phyloP scores from a whole-genome alignment of 2,113 vertebrate genomes.

The Nycticryphes semicollaris region DNA sequence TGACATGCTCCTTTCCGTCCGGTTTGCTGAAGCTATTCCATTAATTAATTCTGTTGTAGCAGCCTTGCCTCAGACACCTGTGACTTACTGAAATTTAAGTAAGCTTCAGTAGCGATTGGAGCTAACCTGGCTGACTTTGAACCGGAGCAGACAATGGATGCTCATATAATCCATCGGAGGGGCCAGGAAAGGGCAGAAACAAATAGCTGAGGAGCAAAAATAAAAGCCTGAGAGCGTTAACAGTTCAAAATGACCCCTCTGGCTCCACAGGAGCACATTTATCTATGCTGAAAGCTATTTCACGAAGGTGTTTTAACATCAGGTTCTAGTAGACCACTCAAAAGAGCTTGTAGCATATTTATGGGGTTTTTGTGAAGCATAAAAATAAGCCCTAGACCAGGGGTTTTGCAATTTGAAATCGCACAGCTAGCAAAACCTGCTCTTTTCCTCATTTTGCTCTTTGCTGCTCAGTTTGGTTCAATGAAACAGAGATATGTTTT shows the following conservation, averaged over 20 bases:
- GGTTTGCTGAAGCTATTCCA: background rate
- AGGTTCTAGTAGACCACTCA: background rate
- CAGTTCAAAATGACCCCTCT: constrained; percentile 34
- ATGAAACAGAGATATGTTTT: background rate
- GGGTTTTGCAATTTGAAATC: background rate
- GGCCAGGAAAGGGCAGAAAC: constrained; percentile 36
- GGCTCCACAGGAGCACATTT: constrained; percentile 9
- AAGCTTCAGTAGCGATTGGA: background rate
- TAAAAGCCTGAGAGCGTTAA: constrained; percentile 37
- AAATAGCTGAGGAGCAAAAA: constrained; percentile 44
- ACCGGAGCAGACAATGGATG: background rate
- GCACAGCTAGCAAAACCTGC: background rate
- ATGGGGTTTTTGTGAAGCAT: background rate
- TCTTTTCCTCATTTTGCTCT: background rate
- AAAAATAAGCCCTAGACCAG: background rate
- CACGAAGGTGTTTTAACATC: background rate
- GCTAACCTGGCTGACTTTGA: constrained; percentile 14
- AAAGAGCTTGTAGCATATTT: background rate
- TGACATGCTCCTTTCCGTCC: background rate
- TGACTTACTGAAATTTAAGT: constrained; percentile 9
- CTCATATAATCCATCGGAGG: background rate
- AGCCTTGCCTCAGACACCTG: background rate
- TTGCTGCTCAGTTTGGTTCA: background rate
- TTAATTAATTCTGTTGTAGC: background rate
- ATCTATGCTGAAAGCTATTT: constrained; percentile 13